These are phyloP conservation scores for Lysandra coridon DNA, from an alignment of 2,888 invertebrate species.

Conservation along the genomic window DNA sequence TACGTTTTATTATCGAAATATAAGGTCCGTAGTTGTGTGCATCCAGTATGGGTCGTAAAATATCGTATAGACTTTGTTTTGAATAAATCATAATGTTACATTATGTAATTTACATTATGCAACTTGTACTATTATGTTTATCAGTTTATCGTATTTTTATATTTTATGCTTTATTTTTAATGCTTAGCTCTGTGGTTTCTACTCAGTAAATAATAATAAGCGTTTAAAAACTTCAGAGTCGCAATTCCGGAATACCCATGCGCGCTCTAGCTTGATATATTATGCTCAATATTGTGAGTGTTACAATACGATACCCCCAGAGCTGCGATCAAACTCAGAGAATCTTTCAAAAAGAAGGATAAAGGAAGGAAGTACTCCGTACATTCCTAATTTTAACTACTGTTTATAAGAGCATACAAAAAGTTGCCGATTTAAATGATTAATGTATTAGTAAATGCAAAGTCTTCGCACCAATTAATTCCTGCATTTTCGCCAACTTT, in stretches of 20 bases:
- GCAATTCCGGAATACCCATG: too few species aligned
- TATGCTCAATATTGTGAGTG: too few species aligned
- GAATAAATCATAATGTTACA: constrained; percentile 15
- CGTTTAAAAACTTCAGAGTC: too few species aligned
- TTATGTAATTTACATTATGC: not conserved
- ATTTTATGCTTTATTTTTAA: not conserved
- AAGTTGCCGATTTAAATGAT: not conserved
- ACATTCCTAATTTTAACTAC: not conserved
- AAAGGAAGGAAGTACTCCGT: not conserved
- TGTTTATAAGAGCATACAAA: not conserved
- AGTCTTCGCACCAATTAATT: not conserved
- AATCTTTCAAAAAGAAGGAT: too few species aligned
- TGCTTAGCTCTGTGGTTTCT: too few species aligned
- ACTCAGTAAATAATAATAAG: too few species aligned
- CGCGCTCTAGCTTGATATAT: too few species aligned
- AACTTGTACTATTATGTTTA: not conserved
- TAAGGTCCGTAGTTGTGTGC: constrained; percentile 33
- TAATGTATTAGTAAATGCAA: not conserved
- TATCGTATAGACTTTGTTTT: constrained; percentile 25
- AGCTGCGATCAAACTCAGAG: too few species aligned
- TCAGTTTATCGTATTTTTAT: not conserved
- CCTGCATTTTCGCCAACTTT: not conserved
- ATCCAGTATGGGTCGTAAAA: constrained; percentile 17
- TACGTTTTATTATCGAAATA: constrained; percentile 39
- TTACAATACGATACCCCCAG: too few species aligned